These are phyloP conservation scores for Callospermophilus lateralis DNA, from an alignment of 2,113 vertebrate genomes.

Conservation along the genomic window DNA sequence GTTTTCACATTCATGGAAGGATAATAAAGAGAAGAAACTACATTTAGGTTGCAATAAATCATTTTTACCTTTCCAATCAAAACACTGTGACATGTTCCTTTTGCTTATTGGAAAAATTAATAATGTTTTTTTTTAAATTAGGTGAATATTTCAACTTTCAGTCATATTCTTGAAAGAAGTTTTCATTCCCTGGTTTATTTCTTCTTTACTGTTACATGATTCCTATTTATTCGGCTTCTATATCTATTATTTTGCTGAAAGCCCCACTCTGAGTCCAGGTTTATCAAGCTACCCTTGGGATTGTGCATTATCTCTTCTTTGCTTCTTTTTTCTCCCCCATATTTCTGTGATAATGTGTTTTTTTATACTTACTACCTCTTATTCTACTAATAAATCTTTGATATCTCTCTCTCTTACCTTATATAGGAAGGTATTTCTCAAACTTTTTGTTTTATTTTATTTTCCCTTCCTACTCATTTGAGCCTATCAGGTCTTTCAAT, in stretches of 20 bases:
- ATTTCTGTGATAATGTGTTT: neutral
- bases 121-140: neutral
- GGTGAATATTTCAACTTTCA: neutral
- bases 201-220: neutral
- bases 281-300: neutral
- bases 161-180: neutral
- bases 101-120: slow-evolving; percentile 20
- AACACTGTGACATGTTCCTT: neutral
- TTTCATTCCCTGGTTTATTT: neutral
- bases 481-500: neutral
- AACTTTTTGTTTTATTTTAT: neutral
- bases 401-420: neutral
- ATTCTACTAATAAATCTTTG: neutral
- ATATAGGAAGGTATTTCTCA: neutral
- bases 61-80: slow-evolving; percentile 55
- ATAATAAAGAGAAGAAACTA: neutral
- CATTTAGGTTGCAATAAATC: neutral
- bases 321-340: neutral
- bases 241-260: neutral
- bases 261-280: neutral
- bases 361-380: neutral
- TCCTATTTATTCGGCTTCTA: neutral
- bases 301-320: neutral
- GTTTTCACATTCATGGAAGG: neutral
- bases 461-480: slow-evolving; percentile 7